Percentiles rank a stretch among this genome's conserved stretches.
These are phyloP conservation scores for Menidia menidia DNA, from an alignment of 2,797 vertebrate species.

Conservation along the genomic window DNA sequence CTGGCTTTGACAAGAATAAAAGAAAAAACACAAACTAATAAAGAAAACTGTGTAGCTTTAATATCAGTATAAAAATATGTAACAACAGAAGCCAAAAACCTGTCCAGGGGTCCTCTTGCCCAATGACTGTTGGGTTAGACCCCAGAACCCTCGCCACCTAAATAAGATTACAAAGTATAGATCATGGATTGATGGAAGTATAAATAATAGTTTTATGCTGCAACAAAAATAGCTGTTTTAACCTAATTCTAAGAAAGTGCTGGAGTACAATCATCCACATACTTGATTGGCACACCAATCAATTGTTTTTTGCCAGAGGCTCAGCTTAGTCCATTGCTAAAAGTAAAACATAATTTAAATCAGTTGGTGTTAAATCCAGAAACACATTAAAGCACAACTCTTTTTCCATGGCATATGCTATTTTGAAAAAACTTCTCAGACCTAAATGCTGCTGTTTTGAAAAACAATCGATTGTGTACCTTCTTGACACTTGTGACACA, in stretches of 20 bases:
- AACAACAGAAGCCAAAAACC: not conserved
- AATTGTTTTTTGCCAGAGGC: slow-evolving; percentile 1
- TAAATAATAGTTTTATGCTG: not conserved
- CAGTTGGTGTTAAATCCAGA: not conserved
- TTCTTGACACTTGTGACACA: not conserved
- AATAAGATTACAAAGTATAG: not conserved
- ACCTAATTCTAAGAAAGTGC: too few species aligned
- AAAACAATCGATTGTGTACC: not conserved
- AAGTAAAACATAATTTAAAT: not conserved
- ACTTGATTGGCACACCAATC: not conserved
- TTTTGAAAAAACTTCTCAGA: slow-evolving; percentile 2
- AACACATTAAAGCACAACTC: not conserved
- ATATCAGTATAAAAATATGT: not conserved
- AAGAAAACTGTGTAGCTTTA: not conserved
- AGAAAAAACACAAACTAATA: not conserved
- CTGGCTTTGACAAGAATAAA: slow-evolving; percentile 1
- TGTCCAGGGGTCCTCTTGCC: too few species aligned
- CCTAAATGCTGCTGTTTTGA: not conserved
- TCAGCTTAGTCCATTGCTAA: not conserved
- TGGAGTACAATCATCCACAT: not conserved
- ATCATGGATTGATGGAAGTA: too few species aligned
- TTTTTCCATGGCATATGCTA: slow-evolving; percentile 2
- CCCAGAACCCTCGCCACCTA: too few species aligned
- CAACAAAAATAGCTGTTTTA: too few species aligned
- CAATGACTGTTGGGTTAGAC: too few species aligned